Evolutionary conservation across 2,888 invertebrate genomes (phyloP).

Genomic region (Eristalis arbustorum): DNA sequence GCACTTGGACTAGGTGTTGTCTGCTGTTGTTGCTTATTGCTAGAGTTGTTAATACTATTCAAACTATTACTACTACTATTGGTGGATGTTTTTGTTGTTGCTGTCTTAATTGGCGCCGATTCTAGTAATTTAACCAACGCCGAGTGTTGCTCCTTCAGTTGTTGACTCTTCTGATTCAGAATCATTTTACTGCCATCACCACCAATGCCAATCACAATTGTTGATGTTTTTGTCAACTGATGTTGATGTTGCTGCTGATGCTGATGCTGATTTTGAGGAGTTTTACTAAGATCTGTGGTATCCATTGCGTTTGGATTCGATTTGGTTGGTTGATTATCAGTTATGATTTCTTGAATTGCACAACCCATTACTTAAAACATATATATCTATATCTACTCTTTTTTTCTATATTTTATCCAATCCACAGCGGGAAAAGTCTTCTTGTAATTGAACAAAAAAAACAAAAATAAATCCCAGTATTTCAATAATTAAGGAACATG

Average conservation of each 20-base stretch:
- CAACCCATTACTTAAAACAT: slow-evolving; percentile 77
- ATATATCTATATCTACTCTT: not conserved
- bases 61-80: slow-evolving; percentile 45
- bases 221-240: slow-evolving; percentile 64
- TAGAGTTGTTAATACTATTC: slow-evolving; percentile 55
- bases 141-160: slow-evolving; percentile 84
- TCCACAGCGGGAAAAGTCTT: slow-evolving; percentile 23
- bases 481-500: slow-evolving; percentile 78
- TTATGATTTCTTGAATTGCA: slow-evolving; percentile 78
- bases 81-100: slow-evolving; percentile 60
- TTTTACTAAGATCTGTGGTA: slow-evolving; percentile 45
- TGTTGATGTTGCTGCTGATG: not conserved
- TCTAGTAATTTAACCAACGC: slow-evolving; percentile 85
- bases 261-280: not conserved
- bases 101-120: slow-evolving; percentile 79
- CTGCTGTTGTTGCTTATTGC: slow-evolving; percentile 59
- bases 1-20: slow-evolving; percentile 63
- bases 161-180: slow-evolving; percentile 75
- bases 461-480: slow-evolving; percentile 58
- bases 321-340: slow-evolving; percentile 68
- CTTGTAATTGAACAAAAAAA: not conserved
- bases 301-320: slow-evolving; percentile 71
- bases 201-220: slow-evolving; percentile 62
- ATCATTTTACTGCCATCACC: slow-evolving; percentile 70
- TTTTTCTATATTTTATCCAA: slow-evolving; percentile 56